Base-by-base conservation (phyloP, 2,113 vertebrate genomes). In the Planiliza haematocheilus region DNA sequence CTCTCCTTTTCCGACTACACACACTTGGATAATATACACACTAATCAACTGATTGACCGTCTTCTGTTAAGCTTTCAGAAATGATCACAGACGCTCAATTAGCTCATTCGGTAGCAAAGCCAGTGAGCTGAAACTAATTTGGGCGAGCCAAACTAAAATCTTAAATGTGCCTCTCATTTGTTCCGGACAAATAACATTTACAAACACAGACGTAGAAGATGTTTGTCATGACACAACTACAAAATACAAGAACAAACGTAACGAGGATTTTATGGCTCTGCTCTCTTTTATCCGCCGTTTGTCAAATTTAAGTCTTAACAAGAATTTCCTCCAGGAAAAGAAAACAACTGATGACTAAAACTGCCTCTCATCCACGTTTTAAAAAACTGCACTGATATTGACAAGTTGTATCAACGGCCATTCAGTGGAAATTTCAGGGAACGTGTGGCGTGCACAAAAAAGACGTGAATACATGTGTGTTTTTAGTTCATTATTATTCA, bases 321-420 rank as follows among this genome's bases (percentile, higher is more conserved):
- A 42, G 43, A 34, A 45, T 69, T 37, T 56, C 60, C 62, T 62
- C 42, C 59, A 63, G 50, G 34, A 37, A 74, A 65, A 57, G 59
- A 51, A 81, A 81, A 82, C 56, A 81, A 63, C 38, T 65, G 16
- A 62, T 71, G 65, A 66, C 53, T 78, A 74, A 70, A 70, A 78
- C 67, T 43, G 51, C 57, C 20, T 75, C 73, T 53, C 21, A 56
- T 36, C 34, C 45, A 56, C 48, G 20, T 38, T n/a, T 58, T 24
- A 46, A 65, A 77, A 84, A 70, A 58, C 74, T 74, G 70, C 50
- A 73, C 12, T n/a, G 57, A 61, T 75, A 67, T 10, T 18, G 70
- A 62, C 16, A 70, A 12, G 10, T 18, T 39, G 38, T 53, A 17
- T n/a, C 34, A 67, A 67, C 13, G 42, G 79, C 41, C 18, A 59